A percentile compares a stretch with the other conserved stretches of the same genome.
phyloP scores from a whole-genome alignment of 2,113 vertebrate genomes.

The Nycticorax nycticorax region DNA sequence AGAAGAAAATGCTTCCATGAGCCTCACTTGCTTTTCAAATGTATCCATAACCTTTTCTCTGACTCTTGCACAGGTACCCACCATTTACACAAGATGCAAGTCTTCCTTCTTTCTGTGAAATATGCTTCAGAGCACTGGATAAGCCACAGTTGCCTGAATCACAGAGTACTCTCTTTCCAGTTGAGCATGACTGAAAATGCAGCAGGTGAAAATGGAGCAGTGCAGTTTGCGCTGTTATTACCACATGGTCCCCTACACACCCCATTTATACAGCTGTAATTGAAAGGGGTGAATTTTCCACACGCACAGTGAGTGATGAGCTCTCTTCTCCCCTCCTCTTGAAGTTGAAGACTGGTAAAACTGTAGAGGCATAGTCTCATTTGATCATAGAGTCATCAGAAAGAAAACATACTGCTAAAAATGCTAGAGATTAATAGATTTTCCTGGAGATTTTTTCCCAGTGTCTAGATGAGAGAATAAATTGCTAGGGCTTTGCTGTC shows the following conservation, averaged over 20 bases:
- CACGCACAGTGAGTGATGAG: not conserved
- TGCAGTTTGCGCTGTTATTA: not conserved
- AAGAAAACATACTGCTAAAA: conserved; percentile 24
- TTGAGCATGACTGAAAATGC: not conserved
- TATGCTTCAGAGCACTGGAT: not conserved
- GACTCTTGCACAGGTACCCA: not conserved
- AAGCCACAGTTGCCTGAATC: not conserved
- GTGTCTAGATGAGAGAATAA: conserved; percentile 20
- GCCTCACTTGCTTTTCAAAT: not conserved
- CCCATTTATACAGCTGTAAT: not conserved
- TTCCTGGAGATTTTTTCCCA: not conserved
- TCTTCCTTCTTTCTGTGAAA: not conserved
- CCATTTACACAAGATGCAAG: not conserved
- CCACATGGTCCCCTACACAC: not conserved
- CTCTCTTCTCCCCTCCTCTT: not conserved
- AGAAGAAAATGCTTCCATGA: not conserved
- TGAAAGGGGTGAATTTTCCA: not conserved
- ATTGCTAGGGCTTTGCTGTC: conserved; percentile 32
- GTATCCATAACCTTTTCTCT: not conserved
- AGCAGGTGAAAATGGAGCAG: not conserved
- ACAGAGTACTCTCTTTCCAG: not conserved
- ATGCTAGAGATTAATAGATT: conserved; percentile 43
- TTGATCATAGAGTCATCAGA: not conserved
- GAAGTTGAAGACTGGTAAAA: not conserved
- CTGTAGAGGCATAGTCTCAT: not conserved